phyloP scores from a whole-genome alignment of 2,888 invertebrate species.

The Calephelis perditalis region DNA sequence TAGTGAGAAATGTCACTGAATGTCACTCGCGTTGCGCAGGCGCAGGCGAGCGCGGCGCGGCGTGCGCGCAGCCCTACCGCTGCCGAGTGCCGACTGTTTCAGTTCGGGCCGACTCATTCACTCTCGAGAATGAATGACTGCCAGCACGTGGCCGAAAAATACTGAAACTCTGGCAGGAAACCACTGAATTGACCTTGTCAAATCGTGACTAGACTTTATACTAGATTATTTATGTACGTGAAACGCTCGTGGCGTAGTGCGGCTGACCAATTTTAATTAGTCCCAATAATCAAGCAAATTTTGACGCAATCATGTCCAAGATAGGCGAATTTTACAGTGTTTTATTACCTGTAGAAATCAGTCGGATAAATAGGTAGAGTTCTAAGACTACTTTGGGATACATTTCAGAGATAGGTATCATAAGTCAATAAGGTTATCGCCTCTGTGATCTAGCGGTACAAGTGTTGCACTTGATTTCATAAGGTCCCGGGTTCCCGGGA shows the following conservation, averaged over 20 bases:
- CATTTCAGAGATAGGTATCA: too few relatives aligned
- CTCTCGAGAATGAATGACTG: slow-evolving; percentile 66
- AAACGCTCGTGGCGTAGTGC: not conserved
- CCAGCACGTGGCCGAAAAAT: slow-evolving; percentile 58
- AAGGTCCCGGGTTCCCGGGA: too few relatives aligned
- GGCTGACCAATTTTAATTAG: not conserved
- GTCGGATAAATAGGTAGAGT: too few relatives aligned
- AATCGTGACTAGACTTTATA: slow-evolving; percentile 31
- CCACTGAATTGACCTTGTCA: slow-evolving; percentile 34
- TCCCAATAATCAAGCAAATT: too few relatives aligned
- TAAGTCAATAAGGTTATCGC: too few relatives aligned
- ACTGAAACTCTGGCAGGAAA: slow-evolving; percentile 43
- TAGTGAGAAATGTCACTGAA: slow-evolving; percentile 36
- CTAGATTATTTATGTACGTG: slow-evolving; percentile 26
- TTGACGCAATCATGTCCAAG: too few relatives aligned
- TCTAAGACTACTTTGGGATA: too few relatives aligned
- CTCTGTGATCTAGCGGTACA: too few relatives aligned
- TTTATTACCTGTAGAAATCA: too few relatives aligned
- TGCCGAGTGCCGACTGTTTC: slow-evolving; percentile 60
- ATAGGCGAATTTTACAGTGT: too few relatives aligned
- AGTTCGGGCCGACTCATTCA: slow-evolving; percentile 49
- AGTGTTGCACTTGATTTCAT: too few relatives aligned
- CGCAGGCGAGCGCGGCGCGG: slow-evolving; percentile 43
- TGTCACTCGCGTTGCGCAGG: slow-evolving; percentile 44
- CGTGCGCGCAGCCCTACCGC: slow-evolving; percentile 62